Evolutionary conservation across 2,797 vertebrate species (phyloP), one percentile per base, ranked within the genome.

Genomic region (Notolabrus celidotus): DNA sequence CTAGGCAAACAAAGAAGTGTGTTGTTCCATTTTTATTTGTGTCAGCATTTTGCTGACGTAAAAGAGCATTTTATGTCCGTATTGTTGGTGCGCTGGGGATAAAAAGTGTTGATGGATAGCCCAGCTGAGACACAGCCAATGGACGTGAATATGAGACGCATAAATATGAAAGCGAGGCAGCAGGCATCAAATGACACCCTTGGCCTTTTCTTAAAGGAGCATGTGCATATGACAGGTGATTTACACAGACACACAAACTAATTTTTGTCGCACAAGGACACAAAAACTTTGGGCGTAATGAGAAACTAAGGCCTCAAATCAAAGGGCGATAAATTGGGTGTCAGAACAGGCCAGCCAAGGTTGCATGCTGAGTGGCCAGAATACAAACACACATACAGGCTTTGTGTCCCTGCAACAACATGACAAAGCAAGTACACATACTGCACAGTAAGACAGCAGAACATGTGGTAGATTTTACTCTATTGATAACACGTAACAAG

Each of bases 31-130:
- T 87, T 97, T 96, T 96, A 97, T 96, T 96, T 96, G 96, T 92
- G 93, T 95, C 94, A 93, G 95, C 95, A 93, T 95, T 96, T 95
- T 93, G 92, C 95, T 92, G 91, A 96, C 93, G 94, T 96, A 95
- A 96, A 97, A 96, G 92, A 95, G 92, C 93, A 71, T 95, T 97
- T 97, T 97, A 97, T 96, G 94, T 95, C 94, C 94, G 94, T 95
- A 89, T 96, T 96, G 96, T 95, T 95, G 95, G 92, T 94, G 94
- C 91, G 94, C 93, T 88, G 95, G 96, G 96, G 94, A 97, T 96
- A 96, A 96, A 96, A 97, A 95, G 94, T 96, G 91, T 95, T 98
- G 97, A 98, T 97, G 94, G 95, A 97, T 97, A 91, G 96, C 84
- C 89, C 95, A 94, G 94, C 93, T 70, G 95, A 97, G 96, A 95